phyloP scores from a whole-genome alignment of 2,797 vertebrate species.

The Hippoglossus hippoglossus region DNA sequence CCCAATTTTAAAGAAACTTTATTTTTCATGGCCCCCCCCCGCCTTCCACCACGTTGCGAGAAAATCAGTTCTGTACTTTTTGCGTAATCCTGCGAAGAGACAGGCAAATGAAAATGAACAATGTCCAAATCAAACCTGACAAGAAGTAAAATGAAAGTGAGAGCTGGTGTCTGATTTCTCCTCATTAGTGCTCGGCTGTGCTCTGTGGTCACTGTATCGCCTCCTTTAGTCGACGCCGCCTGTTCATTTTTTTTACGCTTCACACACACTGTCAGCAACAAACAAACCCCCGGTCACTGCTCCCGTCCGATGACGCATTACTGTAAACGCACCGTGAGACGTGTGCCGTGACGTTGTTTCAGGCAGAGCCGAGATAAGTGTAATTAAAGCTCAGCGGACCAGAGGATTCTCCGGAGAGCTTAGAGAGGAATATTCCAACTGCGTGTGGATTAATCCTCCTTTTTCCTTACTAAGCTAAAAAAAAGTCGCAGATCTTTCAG shows the following conservation, averaged over 20 bases:
- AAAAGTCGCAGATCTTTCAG: conserved; percentile 44
- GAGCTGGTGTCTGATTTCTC: no score
- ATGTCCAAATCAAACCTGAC: no score
- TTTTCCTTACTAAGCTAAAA: conserved; percentile 24
- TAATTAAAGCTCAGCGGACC: conserved; percentile 48
- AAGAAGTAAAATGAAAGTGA: no score
- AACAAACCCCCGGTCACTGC: neutral
- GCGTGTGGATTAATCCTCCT: conserved; percentile 45
- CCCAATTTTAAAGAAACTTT: no score
- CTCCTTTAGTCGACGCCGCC: no score
- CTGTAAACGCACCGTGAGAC: neutral
- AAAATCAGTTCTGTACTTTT: no score
- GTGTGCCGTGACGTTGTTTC: conserved; percentile 34
- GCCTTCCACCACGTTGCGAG: no score
- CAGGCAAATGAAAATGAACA: no score
- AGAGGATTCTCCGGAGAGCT: conserved; percentile 29
- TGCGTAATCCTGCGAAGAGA: no score
- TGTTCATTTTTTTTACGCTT: neutral
- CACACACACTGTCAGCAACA: neutral
- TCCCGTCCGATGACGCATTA: neutral
- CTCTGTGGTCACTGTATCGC: no score
- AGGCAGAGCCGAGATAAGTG: conserved; percentile 34
- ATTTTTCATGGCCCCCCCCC: no score
- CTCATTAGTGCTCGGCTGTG: no score
- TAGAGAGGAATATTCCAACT: conserved; percentile 48